Percentiles rank a stretch among this genome's conserved stretches.
These are phyloP conservation scores for Eledone cirrhosa DNA, from an alignment of 2,888 invertebrate species.

Conservation along the genomic window DNA sequence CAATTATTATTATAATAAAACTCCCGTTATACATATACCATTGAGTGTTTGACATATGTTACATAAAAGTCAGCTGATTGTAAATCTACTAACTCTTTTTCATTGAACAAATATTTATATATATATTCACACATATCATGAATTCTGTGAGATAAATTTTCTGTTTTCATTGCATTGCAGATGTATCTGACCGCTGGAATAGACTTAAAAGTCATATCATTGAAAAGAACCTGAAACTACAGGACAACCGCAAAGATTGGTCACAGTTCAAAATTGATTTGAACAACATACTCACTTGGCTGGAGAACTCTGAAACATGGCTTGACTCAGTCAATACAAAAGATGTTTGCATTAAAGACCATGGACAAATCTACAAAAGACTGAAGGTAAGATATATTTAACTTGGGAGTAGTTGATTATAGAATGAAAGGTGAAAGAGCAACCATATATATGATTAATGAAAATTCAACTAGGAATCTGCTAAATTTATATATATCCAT, in stretches of 20 bases:
- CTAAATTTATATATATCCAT: too few relatives aligned
- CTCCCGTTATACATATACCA: too few relatives aligned
- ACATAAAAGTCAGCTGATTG: too few relatives aligned
- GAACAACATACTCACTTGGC: constrained; percentile 60
- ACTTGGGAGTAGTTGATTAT: neutral
- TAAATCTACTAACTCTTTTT: too few relatives aligned
- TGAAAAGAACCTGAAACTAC: constrained; percentile 71
- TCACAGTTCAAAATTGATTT: constrained; percentile 61
- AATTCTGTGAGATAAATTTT: too few relatives aligned
- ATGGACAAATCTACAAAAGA: neutral
- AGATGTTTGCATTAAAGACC: neutral
- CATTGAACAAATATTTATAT: too few relatives aligned
- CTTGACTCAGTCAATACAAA: constrained; percentile 29
- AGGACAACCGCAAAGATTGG: constrained; percentile 72
- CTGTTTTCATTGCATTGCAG: constrained; percentile 37
- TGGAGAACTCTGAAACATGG: constrained; percentile 58
- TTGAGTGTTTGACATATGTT: too few relatives aligned
- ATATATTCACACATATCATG: too few relatives aligned
- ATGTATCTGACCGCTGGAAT: constrained; percentile 60
- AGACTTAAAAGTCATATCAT: constrained; percentile 53
- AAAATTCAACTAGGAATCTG: too few relatives aligned
- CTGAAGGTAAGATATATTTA: neutral
- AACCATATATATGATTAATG: too few relatives aligned
- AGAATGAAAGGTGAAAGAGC: neutral
- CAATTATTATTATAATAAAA: too few relatives aligned